These are phyloP conservation scores for Mamestra brassicae DNA, from an alignment of 2,888 invertebrate genomes.

Conservation along the genomic window DNA sequence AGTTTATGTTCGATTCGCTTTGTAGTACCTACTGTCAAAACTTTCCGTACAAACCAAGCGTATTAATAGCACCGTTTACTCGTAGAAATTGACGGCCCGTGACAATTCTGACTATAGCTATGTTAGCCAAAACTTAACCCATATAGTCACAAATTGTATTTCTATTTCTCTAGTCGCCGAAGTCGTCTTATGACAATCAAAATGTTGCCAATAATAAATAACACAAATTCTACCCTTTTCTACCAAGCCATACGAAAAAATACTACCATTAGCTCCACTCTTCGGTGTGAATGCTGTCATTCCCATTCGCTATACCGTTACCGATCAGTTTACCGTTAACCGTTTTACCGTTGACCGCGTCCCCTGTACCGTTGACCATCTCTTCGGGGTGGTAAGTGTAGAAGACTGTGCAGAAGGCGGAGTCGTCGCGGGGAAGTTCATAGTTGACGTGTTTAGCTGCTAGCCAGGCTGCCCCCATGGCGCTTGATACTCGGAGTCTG, in stretches of 20 bases:
- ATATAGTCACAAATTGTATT: no score
- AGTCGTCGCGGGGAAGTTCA: conserved; percentile 93
- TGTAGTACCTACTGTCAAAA: no score
- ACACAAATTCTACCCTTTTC: conserved; percentile 1
- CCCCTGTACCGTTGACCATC: conserved; percentile 56
- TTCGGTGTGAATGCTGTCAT: conserved; percentile 49
- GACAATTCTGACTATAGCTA: no score
- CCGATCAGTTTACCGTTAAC: conserved; percentile 64
- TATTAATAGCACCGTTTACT: no score
- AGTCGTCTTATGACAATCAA: neutral
- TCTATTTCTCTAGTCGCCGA: no score
- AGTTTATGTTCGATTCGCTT: no score
- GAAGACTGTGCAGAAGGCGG: conserved; percentile 93
- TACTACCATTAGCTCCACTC: conserved; percentile 61
- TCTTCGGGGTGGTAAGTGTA: conserved; percentile 87
- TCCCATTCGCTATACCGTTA: conserved; percentile 58
- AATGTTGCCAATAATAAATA: conserved; percentile 4
- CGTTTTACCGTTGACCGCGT: conserved; percentile 57
- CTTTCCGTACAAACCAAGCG: no score
- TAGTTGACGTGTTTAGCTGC: conserved; percentile 94
- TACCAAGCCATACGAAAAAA: conserved; percentile 16
- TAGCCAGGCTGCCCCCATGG: conserved; percentile 96
- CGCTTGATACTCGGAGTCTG: conserved; percentile 93
- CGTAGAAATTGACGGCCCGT: no score
- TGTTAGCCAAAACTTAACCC: no score